Percentiles rank a stretch among this genome's conserved stretches.
Evolutionary conservation across 2,113 vertebrate species (phyloP).

Genomic region (Patagioenas fasciata): DNA sequence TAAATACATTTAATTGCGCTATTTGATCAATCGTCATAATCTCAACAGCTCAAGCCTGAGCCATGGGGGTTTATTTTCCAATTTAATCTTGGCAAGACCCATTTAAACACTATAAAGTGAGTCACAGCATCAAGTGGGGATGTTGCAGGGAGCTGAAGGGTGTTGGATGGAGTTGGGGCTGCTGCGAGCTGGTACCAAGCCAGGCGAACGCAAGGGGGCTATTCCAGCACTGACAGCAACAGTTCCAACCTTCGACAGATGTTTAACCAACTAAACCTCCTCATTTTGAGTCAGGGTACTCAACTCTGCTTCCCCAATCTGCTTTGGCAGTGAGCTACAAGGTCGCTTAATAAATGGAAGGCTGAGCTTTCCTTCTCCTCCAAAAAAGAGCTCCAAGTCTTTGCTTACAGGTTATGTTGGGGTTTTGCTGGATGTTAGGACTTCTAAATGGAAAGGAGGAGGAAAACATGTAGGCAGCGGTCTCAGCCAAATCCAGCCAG

Average conservation of each 20-base stretch:
- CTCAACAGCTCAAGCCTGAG: background rate
- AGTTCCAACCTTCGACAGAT: background rate
- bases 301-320: background rate
- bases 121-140: background rate
- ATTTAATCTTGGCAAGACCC: background rate
- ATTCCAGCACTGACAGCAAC: background rate
- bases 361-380: background rate
- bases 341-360: background rate
- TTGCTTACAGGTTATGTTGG: background rate
- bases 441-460: background rate
- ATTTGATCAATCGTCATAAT: background rate
- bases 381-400: background rate
- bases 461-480: background rate
- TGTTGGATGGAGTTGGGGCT: background rate
- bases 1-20: background rate
- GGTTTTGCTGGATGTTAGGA: background rate
- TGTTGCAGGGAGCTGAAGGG: background rate
- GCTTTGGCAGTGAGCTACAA: background rate
- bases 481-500: background rate
- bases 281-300: background rate
- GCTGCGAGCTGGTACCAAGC: fast-evolving
- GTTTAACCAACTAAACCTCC: background rate
- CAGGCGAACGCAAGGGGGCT: fast-evolving
- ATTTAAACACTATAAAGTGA: background rate
- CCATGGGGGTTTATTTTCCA: background rate